Percentiles rank a stretch among this genome's conserved stretches.
Evolutionary conservation across 2,113 vertebrate genomes (phyloP).

Genomic region (Prionailurus bengalensis): DNA sequence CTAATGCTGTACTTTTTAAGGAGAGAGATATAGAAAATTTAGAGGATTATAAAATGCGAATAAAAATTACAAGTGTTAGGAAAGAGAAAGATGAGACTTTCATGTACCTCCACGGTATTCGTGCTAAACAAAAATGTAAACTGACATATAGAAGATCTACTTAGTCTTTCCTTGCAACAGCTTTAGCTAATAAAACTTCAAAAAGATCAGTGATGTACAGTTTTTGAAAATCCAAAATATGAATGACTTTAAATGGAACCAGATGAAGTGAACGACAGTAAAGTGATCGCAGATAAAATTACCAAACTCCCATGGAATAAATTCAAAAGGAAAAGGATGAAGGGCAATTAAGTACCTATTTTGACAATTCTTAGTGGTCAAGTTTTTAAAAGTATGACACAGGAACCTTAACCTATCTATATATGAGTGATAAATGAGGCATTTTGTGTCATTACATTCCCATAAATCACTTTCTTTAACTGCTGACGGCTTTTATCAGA

Average conservation of each 20-base stretch:
- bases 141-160: conserved; percentile 76
- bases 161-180: conserved; percentile 80
- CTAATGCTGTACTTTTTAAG: conserved; percentile 55
- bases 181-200: conserved; percentile 87
- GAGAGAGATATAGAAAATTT: conserved; percentile 75
- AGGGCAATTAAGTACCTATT: conserved; percentile 90
- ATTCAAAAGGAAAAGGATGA: conserved; percentile 89
- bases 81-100: conserved; percentile 81
- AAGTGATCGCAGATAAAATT: conserved; percentile 85
- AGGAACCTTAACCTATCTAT: conserved; percentile 96
- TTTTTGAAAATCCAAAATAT: conserved; percentile 87
- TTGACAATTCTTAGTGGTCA: conserved; percentile 95
- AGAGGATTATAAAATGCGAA: conserved; percentile 76
- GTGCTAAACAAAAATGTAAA: conserved; percentile 83
- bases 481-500: conserved; percentile 99
- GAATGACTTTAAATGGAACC: conserved; percentile 87
- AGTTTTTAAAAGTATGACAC: conserved; percentile 95
- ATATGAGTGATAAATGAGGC: conserved; percentile 98
- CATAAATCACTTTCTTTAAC: conserved; percentile 98
- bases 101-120: conserved; percentile 77
- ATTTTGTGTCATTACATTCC: conserved; percentile 97
- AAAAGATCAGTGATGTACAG: conserved; percentile 79
- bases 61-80: conserved; percentile 77
- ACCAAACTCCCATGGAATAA: conserved; percentile 85
- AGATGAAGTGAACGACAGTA: conserved; percentile 84